These are phyloP conservation scores for Laothoe populi DNA, from an alignment of 2,888 invertebrate genomes.

Conservation along the genomic window DNA sequence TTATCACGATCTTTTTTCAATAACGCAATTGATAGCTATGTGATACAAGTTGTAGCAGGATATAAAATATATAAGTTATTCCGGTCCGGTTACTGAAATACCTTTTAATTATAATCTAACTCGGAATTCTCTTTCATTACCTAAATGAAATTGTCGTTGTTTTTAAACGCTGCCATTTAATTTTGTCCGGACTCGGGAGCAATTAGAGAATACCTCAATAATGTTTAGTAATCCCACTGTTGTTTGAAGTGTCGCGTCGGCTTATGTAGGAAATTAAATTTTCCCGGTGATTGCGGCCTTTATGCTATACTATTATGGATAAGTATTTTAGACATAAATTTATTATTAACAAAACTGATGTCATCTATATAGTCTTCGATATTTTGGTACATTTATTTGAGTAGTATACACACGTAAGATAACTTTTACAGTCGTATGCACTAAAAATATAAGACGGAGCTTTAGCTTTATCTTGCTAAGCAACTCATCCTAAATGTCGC, in stretches of 20 bases:
- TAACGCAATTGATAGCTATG: too few relatives aligned
- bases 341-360: background rate
- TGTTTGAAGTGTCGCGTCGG: slow-evolving; percentile 52
- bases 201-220: slow-evolving; percentile 60
- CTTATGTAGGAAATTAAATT: slow-evolving; percentile 65
- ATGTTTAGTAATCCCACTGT: slow-evolving; percentile 60
- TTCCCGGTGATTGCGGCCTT: slow-evolving; percentile 32
- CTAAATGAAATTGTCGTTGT: slow-evolving; percentile 34
- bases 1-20: too few relatives aligned
- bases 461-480: too few relatives aligned
- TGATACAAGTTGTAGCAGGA: too few relatives aligned
- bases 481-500: too few relatives aligned
- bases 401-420: too few relatives aligned
- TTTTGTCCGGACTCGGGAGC: slow-evolving; percentile 47
- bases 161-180: slow-evolving; percentile 43
- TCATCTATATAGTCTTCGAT: too few relatives aligned
- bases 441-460: too few relatives aligned
- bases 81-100: background rate
- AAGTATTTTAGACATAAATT: background rate
- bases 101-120: background rate
- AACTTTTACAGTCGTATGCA: too few relatives aligned
- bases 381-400: too few relatives aligned
- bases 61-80: too few relatives aligned
- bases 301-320: slow-evolving; percentile 42
- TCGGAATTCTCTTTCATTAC: slow-evolving; percentile 34